Base-by-base conservation (phyloP, 2,888 invertebrate species). In the Andricus curvator region DNA sequence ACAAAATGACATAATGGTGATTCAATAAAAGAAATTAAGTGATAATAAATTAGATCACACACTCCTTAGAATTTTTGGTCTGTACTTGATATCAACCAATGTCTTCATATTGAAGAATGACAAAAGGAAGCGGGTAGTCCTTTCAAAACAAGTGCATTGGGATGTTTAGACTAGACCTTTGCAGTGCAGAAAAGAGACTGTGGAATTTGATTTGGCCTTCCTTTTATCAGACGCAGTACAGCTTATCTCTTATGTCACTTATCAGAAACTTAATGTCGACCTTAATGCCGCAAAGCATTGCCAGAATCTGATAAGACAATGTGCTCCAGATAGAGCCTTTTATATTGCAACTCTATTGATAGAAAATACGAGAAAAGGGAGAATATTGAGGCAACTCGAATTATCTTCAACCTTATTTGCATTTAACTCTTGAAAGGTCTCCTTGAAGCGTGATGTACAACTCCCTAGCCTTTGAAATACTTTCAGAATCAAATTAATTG, bases 291-390 rank as follows among this genome's bases (percentile, higher is more conserved):
- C 56, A 20, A n/a, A 56, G 33, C 74, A 56, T 6, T 74, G 74
- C 56, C 74, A 74, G 74, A 48, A 74, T 74, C 74, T 74, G 74
- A 74, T 74, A 74, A 74, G 56, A 74, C 33, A 74, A 56, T 74
- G 56, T n/a, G 74, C 51, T 33, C 56, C 33, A 33, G n/a, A n/a
- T 37, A 33, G 33, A 74, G 33, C 8, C 44, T 74, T 74, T 74
- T 56, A 20, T 74, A n/a, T n/a, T 51, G 29, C 33, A 74, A 74
- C n/a, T 74, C n/a, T 20, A 33, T 56, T 51, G 25, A 70, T 51
- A 17, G 48, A 48, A 68, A 70, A n/a, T 67, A 67, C 17, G 20
- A 48, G 44, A 51, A 22, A 44, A 4, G 13, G 41, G 22, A 37
- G 68, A 68, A 68, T 68, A 48, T 48, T 68, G 41, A 15, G 25